Conservation (phyloP, 2,888 invertebrate species). For the Venusia cambrica region DNA sequence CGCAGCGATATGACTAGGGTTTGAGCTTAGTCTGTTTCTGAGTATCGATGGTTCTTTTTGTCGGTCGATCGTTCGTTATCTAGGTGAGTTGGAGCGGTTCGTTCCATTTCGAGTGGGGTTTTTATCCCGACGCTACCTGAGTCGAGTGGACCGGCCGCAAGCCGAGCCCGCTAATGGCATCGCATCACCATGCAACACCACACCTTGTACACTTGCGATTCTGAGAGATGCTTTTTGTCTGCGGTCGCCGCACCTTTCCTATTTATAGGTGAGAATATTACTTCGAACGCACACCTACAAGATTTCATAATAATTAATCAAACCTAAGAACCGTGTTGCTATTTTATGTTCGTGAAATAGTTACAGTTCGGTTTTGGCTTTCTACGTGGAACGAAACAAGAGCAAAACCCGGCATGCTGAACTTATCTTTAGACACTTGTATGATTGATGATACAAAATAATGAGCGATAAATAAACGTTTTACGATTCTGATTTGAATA, state of each 20-base stretch:
- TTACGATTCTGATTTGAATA: conserved; percentile 42
- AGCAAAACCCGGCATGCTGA: too few species aligned
- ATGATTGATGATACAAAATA: conserved; percentile 45
- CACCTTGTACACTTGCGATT: conserved; percentile 45
- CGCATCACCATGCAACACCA: conserved; percentile 40
- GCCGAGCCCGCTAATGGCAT: conserved; percentile 53
- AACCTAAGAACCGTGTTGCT: too few species aligned
- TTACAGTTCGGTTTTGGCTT: too few species aligned
- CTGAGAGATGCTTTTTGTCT: conserved; percentile 36
- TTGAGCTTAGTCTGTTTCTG: conserved; percentile 34
- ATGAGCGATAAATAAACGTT: conserved; percentile 51
- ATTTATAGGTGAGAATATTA: conserved; percentile 17
- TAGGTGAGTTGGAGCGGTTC: conserved; percentile 66
- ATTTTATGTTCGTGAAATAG: too few species aligned
- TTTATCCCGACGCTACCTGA: conserved; percentile 74
- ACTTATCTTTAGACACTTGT: too few species aligned
- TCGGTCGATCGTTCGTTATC: conserved; percentile 50
- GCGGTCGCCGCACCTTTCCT: conserved; percentile 25
- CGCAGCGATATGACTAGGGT: conserved; percentile 32
- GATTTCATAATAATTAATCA: conserved; percentile 39
- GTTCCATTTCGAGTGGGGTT: conserved; percentile 74
- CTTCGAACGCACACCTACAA: conserved; percentile 2
- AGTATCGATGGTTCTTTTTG: conserved; percentile 41
- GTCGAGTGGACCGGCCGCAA: conserved; percentile 45
- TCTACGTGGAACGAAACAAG: too few species aligned